phyloP scores from a whole-genome alignment of 2,113 vertebrate genomes.

The Gobio gobio region DNA sequence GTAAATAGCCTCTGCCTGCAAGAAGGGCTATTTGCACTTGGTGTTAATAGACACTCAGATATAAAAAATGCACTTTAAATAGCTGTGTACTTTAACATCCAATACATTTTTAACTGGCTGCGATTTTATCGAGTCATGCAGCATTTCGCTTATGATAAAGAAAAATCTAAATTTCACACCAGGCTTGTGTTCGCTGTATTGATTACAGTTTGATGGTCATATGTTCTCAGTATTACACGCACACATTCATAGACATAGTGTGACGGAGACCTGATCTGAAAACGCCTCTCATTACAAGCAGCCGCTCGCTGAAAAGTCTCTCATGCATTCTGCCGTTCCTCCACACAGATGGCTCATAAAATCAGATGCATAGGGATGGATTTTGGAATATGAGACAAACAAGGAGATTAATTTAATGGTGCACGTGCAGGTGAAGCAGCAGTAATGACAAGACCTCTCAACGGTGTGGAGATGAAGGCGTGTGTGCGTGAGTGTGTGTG shows the following conservation, averaged over 20 bases:
- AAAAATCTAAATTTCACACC: neutral
- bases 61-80: too few species aligned
- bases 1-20: too few species aligned
- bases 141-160: neutral
- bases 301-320: slow-evolving; percentile 71
- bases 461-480: slow-evolving; percentile 29
- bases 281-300: slow-evolving; percentile 69
- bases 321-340: slow-evolving; percentile 56
- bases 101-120: neutral
- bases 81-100: neutral
- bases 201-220: neutral
- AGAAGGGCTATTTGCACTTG: too few species aligned
- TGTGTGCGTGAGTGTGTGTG: slow-evolving; percentile 15
- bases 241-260: slow-evolving; percentile 71
- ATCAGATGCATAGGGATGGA: slow-evolving; percentile 63
- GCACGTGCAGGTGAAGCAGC: slow-evolving; percentile 60
- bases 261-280: slow-evolving; percentile 73
- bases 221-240: slow-evolving; percentile 67
- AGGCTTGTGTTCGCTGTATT: neutral
- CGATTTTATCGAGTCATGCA: neutral
- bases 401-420: slow-evolving; percentile 71
- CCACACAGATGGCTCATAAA: slow-evolving; percentile 65
- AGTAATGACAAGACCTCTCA: slow-evolving; percentile 42
- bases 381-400: slow-evolving; percentile 68
- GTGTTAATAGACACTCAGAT: too few species aligned